Conservation (phyloP, 2,888 invertebrate species). For the Lamellibrachia columna region DNA sequence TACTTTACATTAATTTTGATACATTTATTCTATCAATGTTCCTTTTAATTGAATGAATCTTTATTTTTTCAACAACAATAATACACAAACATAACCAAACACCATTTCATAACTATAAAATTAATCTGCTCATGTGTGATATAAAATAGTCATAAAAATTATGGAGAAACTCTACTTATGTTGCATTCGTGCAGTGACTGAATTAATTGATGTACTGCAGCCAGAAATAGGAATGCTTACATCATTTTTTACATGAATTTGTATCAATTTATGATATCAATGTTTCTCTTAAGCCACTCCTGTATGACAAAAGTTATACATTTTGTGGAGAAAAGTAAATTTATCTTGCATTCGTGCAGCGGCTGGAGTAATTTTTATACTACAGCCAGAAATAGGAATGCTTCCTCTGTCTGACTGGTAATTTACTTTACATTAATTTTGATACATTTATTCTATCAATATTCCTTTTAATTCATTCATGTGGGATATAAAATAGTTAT, state of each 20-base stretch:
- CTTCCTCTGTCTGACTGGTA: not conserved
- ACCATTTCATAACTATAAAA: no score
- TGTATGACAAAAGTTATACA: slow-evolving; percentile 16
- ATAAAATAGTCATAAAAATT: no score
- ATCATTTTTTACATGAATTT: no score
- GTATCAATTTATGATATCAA: not conserved
- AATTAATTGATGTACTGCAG: no score
- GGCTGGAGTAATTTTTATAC: not conserved
- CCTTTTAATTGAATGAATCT: not conserved
- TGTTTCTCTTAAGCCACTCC: not conserved
- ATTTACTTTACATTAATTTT: not conserved
- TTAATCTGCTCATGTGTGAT: no score
- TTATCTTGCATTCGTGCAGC: not conserved
- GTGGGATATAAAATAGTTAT: no score
- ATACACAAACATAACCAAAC: no score
- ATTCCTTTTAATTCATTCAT: not conserved
- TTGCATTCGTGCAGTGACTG: no score
- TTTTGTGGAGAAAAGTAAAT: not conserved
- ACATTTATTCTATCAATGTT: not conserved
- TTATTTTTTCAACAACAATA: no score
- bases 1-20: not conserved
- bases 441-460: not conserved
- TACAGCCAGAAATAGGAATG: slow-evolving; percentile 4
- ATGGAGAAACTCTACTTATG: no score
- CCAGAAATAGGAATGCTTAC: no score